phyloP scores from a whole-genome alignment of 2,888 invertebrate genomes.

The Hydroisotoma schaefferi region DNA sequence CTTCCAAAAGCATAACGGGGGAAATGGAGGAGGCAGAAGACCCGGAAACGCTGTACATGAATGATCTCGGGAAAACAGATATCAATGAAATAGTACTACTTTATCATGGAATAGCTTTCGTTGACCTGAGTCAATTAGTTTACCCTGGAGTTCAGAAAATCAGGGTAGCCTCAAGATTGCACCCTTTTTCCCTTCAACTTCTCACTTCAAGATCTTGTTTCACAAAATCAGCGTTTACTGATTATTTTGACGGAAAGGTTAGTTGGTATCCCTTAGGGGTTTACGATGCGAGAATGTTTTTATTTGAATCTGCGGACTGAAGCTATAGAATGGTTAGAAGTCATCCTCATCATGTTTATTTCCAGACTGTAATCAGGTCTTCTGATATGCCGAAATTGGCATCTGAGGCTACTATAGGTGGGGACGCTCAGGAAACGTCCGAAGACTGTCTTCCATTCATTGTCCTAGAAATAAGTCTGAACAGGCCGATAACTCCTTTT shows the following conservation, averaged over 20 bases:
- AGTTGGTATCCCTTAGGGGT: too few species aligned
- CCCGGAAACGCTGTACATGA: constrained; percentile 9
- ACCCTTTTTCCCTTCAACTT: constrained; percentile 18
- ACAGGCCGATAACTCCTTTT: constrained; percentile 16
- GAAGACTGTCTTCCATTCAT: constrained; percentile 18
- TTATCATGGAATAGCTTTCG: constrained; percentile 27
- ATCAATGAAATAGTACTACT: constrained; percentile 14
- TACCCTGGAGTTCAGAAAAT: constrained; percentile 22
- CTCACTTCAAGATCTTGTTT: constrained; percentile 9
- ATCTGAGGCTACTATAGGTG: background rate
- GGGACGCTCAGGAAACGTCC: background rate
- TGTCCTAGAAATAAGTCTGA: constrained; percentile 21
- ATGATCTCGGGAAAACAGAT: constrained; percentile 8
- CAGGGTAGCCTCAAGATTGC: constrained; percentile 21
- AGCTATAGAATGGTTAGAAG: too few species aligned
- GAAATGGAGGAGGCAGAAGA: background rate
- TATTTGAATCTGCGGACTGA: too few species aligned
- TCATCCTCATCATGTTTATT: too few species aligned
- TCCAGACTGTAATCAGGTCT: too few species aligned
- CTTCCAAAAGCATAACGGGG: background rate
- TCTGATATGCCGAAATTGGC: too few species aligned
- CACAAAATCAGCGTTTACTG: constrained; percentile 8
- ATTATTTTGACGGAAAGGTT: too few species aligned
- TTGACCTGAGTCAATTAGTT: constrained; percentile 25
- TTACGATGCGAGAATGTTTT: too few species aligned